Base-by-base conservation (phyloP, 2,797 vertebrate genomes). In the Acanthis flammea region DNA sequence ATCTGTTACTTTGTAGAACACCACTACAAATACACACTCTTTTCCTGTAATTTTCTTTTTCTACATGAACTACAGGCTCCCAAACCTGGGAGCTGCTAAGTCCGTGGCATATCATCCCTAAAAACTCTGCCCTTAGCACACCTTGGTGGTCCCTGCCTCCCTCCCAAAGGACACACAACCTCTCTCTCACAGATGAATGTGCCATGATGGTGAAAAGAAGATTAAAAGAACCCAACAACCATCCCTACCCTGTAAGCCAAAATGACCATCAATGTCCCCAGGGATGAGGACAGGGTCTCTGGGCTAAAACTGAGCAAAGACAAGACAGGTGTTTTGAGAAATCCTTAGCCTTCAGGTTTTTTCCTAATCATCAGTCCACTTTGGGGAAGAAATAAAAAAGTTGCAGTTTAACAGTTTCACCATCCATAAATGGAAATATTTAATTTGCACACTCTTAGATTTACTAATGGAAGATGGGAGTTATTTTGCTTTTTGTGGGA, bases 161-260 rank as follows among this genome's bases (percentile, higher is more conserved):
- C 25, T 77, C 37, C 23, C 33, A 41, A 25, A 71, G 37, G 25
- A 51, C 23, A 60, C 33, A 61, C 5, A 22, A 19, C 12, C 23
- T 60, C 28, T 60, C 28, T n/a, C 19, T 73, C 33, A 39, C 7
- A 45, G 33, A 10, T 28, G 61, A 88, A 24, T 0, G 0, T 15
- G 31, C 10, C 33, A 19, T 3, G 44, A 21, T 4, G 30, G 67
- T 1, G 8, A 37, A 42, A 45, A 75, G 22, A 37, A 14, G 30
- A 86, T 9, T 11, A 2, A 2, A 50, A 35, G 42, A 21, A 1
- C 1, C 23, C 42, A 33, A 3, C 3, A 50, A 1, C 13, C 57
- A 35, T 17, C 7, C 6, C 8, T 6, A 23, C 10, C 19, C 17
- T 31, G 5, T 2, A 24, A 62, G 19, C 14, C 63, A 25, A 51